Evolutionary conservation across 2,113 vertebrate genomes (phyloP), one percentile per base, ranked within the genome.

Genomic region (Ivindomyrus marchei): DNA sequence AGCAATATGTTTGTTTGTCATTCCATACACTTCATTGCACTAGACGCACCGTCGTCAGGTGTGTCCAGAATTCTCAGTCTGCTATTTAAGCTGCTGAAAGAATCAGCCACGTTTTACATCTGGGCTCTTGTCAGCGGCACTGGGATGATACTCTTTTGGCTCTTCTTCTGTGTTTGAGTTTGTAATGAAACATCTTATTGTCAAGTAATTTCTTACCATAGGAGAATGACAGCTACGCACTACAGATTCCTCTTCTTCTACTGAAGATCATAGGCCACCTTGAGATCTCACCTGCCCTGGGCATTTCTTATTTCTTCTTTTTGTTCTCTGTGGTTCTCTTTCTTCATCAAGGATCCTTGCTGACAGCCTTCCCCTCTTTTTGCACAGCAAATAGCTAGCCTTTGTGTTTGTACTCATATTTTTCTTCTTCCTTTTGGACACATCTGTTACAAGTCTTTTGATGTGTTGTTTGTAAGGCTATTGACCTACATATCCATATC

Each of bases 211-310:
- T 42, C 62, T 31, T 21, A 52, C 13, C 31, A 53, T 87, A 53
- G 49, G 31, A 10, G 85, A 31, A 53, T 36, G 85, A 53, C 50
- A 53, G 85, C 50, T 87, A 13, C 4, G 36, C 13, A 42, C 6
- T 13, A 15, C 47, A 36, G 24, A 53, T 11, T 36, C 31, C 27
- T 53, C 50, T 56, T 52, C 85, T 53, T 53, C 85, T 42, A 53
- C 11, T 53, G 7, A 31, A 56, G 52, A 88, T 88, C 85, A 87
- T 87, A n/a, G 85, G 39, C 53, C 52, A 85, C 24, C 52, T 66
- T 62, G 89, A 85, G 21, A 90, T 84, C 42, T 58, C 86, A 45
- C 80, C 50, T 66, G 80, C 52, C 77, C 80, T 11, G 9, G 85
- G 89, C 80, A 84, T 13, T 86, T 53, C 45, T 53, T 85, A 9